Conservation (phyloP, 2,113 vertebrate species). For the Anarrhichthys ocellatus region DNA sequence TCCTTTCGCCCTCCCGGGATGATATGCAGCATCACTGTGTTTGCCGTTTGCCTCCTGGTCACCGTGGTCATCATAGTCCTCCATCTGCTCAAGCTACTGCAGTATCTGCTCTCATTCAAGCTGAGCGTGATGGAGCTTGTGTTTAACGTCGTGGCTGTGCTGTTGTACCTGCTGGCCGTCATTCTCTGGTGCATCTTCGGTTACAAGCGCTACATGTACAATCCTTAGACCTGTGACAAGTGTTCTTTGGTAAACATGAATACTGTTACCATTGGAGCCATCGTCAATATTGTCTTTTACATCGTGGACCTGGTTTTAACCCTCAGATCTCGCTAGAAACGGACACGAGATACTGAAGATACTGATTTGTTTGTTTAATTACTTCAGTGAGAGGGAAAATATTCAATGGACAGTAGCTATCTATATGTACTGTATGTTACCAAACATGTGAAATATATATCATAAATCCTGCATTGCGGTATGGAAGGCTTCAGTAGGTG, state of each 20-base stretch:
- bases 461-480: neutral
- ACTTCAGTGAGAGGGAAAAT: neutral
- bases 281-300: slow-evolving; percentile 83
- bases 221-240: slow-evolving; percentile 32
- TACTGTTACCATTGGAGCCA: slow-evolving; percentile 75
- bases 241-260: slow-evolving; percentile 49
- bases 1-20: neutral
- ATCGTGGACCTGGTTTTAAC: slow-evolving; percentile 80
- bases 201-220: slow-evolving; percentile 43
- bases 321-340: slow-evolving; percentile 40
- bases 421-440: neutral
- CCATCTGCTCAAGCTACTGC: slow-evolving; percentile 74
- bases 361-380: neutral
- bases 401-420: neutral
- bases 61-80: slow-evolving; percentile 80
- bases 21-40: slow-evolving; percentile 79
- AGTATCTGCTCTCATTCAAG: slow-evolving; percentile 13
- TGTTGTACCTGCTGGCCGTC: slow-evolving; percentile 77
- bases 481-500: neutral
- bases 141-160: slow-evolving; percentile 73
- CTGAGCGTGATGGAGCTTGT: slow-evolving; percentile 76
- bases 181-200: slow-evolving; percentile 80
- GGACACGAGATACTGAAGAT: neutral
- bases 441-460: neutral
- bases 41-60: slow-evolving; percentile 81